A percentile compares a stretch with the other conserved stretches of the same genome.
Conservation (phyloP, 2,888 invertebrate genomes). For the Pammene fasciana region DNA sequence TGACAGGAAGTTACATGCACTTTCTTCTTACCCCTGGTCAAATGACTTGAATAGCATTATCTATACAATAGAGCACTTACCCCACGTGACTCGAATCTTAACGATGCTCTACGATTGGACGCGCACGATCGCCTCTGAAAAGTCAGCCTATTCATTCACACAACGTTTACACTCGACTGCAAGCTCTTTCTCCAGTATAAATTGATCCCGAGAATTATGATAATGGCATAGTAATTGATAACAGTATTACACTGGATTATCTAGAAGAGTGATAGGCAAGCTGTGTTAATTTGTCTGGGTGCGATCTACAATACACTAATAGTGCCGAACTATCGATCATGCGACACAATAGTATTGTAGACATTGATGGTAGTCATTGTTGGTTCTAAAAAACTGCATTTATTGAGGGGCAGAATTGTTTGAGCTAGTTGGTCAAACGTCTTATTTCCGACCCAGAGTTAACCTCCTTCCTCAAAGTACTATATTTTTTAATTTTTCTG, state of each 20-base stretch:
- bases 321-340: conserved; percentile 65
- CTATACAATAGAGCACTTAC: conserved; percentile 35
- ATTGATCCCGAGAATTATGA: not conserved
- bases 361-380: conserved; percentile 47
- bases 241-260: not conserved
- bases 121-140: conserved; percentile 65
- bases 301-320: conserved; percentile 68
- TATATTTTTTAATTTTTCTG: too few species aligned
- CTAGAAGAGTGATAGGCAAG: not conserved
- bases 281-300: conserved; percentile 50
- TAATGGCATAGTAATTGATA: not conserved
- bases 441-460: too few species aligned
- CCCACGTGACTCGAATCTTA: conserved; percentile 46
- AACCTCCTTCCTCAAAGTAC: too few species aligned
- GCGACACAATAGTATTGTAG: conserved; percentile 54
- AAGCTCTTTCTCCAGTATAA: not conserved
- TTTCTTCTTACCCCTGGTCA: conserved; percentile 29
- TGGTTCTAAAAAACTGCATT: not conserved
- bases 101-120: conserved; percentile 65
- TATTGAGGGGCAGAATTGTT: not conserved
- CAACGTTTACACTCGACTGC: not conserved
- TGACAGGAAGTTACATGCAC: conserved; percentile 31
- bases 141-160: conserved; percentile 46
- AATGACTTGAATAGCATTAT: conserved; percentile 27
- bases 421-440: too few species aligned